Conservation (phyloP, 2,797 vertebrate species). For the Smutsia gigantea region DNA sequence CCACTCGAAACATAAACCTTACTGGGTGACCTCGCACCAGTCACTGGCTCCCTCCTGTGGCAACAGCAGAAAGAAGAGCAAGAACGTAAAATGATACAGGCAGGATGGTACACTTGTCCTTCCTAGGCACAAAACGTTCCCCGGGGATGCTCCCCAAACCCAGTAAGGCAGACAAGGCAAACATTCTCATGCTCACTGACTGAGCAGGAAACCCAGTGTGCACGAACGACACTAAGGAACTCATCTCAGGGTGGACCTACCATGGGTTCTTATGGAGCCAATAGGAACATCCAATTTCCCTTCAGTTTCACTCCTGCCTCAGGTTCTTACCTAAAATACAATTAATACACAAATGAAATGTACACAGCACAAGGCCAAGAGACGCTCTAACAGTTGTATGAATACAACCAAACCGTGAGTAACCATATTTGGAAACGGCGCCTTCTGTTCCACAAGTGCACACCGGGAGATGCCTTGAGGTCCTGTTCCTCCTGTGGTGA, state of each 20-base stretch:
- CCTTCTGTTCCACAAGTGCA: neutral
- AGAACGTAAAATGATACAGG: fast-evolving
- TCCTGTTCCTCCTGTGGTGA: neutral
- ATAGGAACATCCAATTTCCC: neutral
- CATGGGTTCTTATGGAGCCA: neutral
- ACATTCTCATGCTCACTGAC: fast-evolving
- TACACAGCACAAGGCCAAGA: fast-evolving
- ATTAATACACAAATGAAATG: neutral
- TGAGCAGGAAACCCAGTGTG: fast-evolving
- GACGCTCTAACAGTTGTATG: too few species aligned
- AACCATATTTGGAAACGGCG: fast-evolving
- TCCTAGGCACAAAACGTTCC: neutral
- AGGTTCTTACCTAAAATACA: neutral
- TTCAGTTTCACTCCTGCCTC: neutral
- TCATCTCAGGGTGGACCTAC: neutral
- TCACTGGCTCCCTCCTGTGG: neutral
- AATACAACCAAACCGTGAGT: neutral
- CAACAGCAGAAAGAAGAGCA: neutral
- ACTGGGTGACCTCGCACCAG: neutral
- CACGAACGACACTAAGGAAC: neutral
- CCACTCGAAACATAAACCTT: fast-evolving
- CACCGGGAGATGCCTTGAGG: fast-evolving
- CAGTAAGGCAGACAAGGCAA: fast-evolving
- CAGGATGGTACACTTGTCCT: fast-evolving
- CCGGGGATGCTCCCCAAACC: neutral